Conservation (phyloP, 2,888 invertebrate genomes). For the Elegia similella region DNA sequence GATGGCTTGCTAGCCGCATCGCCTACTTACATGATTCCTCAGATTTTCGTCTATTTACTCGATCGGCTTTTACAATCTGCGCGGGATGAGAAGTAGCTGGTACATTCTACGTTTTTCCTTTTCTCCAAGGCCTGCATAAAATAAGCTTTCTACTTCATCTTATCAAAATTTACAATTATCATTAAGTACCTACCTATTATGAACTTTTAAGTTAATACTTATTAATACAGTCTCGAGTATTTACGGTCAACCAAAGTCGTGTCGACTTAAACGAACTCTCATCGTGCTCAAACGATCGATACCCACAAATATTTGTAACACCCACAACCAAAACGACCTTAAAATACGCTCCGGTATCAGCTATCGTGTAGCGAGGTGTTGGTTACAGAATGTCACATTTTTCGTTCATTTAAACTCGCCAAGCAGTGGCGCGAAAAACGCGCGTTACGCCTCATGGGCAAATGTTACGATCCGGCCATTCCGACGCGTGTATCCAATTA, state of each 20-base stretch:
- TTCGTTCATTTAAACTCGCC: conserved; percentile 59
- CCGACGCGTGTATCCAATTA: conserved; percentile 21
- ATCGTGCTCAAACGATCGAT: conserved; percentile 10
- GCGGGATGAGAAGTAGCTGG: too few relatives aligned
- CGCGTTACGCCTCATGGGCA: conserved; percentile 51
- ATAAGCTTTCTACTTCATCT: too few relatives aligned
- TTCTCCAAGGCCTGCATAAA: too few relatives aligned
- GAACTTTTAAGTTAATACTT: too few relatives aligned
- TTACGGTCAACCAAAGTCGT: neutral
- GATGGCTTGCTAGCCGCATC: too few relatives aligned
- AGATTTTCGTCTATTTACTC: too few relatives aligned
- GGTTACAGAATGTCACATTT: conserved; percentile 58
- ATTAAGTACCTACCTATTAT: too few relatives aligned
- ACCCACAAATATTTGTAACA: conserved; percentile 12
- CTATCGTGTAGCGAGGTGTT: conserved; percentile 41
- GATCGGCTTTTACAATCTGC: too few relatives aligned
- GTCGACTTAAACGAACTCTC: conserved; percentile 6
- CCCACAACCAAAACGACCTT: conserved; percentile 13
- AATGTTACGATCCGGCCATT: conserved; percentile 34
- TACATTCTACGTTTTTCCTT: too few relatives aligned
- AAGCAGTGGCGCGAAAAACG: conserved; percentile 51
- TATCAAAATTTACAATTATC: too few relatives aligned
- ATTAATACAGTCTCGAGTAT: too few relatives aligned
- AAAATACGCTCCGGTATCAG: conserved; percentile 19
- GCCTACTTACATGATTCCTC: too few relatives aligned